A percentile compares a stretch with the other conserved stretches of the same genome.
phyloP scores from a whole-genome alignment of 2,113 vertebrate genomes.

The Craseonycteris thonglongyai region DNA sequence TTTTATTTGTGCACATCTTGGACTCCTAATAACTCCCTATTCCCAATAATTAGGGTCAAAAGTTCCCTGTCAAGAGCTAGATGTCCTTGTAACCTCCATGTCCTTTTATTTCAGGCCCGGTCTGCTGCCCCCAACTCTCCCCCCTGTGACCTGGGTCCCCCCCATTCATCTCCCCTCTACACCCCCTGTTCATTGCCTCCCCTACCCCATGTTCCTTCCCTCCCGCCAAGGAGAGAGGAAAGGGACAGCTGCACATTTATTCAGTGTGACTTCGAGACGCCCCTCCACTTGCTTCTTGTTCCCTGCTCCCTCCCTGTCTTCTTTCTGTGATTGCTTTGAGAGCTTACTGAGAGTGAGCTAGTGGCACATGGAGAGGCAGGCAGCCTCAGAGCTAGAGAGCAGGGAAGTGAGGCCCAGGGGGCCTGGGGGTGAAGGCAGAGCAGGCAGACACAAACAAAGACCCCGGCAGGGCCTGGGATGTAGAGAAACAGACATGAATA shows the following conservation, averaged over 20 bases:
- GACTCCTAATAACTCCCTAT: background rate
- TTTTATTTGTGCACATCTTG: background rate
- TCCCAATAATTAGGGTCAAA: background rate
- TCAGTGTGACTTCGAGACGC: background rate
- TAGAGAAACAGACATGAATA: background rate
- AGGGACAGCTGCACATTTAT: slow-evolving; percentile 29
- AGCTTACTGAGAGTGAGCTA: background rate
- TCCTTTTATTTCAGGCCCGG: background rate
- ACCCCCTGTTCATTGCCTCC: background rate
- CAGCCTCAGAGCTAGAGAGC: background rate
- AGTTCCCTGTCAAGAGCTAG: background rate
- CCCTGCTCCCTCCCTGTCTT: background rate
- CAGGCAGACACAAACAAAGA: background rate
- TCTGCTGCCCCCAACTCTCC: background rate
- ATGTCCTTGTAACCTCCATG: background rate
- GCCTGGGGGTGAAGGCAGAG: background rate
- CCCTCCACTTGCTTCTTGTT: background rate
- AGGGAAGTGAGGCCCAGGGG: background rate
- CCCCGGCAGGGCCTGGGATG: background rate
- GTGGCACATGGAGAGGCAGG: background rate
- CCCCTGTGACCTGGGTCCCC: background rate
- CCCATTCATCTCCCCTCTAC: background rate
- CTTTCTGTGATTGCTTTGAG: background rate
- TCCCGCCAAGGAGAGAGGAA: background rate
- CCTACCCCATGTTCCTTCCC: background rate